phyloP scores from a whole-genome alignment of 2,797 vertebrate species.

The Girardinus metallicus region DNA sequence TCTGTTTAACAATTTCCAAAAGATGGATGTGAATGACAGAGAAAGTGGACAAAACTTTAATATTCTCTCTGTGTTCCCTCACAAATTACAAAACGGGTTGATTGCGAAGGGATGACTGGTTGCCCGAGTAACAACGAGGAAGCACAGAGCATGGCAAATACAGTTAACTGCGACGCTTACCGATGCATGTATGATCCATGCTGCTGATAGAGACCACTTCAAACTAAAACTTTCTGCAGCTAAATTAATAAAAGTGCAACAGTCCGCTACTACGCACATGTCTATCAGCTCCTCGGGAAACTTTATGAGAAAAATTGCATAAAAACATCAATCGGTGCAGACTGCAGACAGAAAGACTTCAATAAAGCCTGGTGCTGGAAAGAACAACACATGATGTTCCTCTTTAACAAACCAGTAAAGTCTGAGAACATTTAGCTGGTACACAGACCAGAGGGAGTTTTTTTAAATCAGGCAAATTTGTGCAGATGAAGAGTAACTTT shows the following conservation, averaged over 20 bases:
- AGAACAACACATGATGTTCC: neutral
- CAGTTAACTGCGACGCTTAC: conserved; percentile 61
- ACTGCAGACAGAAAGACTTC: conserved; percentile 8
- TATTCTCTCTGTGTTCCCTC: conserved; percentile 31
- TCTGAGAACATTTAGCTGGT: neutral
- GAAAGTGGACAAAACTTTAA: neutral
- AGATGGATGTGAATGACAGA: conserved; percentile 1
- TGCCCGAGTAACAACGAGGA: conserved; percentile 78
- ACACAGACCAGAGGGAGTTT: neutral
- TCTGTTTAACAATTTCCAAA: conserved; percentile 9
- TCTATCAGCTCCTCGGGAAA: conserved; percentile 1
- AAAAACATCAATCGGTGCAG: conserved; percentile 22
- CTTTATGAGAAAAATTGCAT: neutral
- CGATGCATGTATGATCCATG: conserved; percentile 46
- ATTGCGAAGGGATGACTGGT: conserved; percentile 70
- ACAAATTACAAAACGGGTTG: conserved; percentile 61
- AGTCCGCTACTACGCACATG: neutral
- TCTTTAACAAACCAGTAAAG: neutral
- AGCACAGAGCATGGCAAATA: conserved; percentile 71
- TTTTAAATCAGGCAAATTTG: conserved; percentile 6
- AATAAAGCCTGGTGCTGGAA: conserved; percentile 15
- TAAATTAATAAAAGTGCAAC: neutral
- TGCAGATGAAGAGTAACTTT: conserved; percentile 15
- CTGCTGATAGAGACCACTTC: neutral
- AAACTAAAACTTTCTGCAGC: neutral